These are phyloP conservation scores for Rhynchotus rufescens DNA, from an alignment of 2,797 vertebrate genomes.

Conservation along the genomic window DNA sequence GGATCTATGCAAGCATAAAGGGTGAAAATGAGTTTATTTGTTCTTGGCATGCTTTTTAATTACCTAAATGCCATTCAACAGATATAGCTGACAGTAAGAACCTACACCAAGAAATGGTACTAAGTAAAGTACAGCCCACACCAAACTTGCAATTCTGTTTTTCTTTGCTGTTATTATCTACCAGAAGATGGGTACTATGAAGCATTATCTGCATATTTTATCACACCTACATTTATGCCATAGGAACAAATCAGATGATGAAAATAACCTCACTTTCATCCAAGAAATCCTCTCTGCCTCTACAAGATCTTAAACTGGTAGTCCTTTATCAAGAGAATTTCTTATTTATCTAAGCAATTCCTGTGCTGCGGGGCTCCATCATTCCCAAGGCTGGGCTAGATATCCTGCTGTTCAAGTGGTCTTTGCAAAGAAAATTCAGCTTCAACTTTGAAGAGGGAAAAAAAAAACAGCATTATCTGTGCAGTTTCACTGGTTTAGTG, in stretches of 20 bases:
- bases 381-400: background rate
- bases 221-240: constrained; percentile 19
- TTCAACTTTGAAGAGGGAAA: background rate
- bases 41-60: background rate
- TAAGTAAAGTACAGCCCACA: background rate
- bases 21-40: background rate
- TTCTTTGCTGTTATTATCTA: constrained; percentile 16
- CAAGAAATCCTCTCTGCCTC: background rate
- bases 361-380: background rate
- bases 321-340: constrained; percentile 2
- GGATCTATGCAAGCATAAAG: background rate
- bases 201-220: constrained; percentile 47
- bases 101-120: background rate
- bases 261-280: constrained; percentile 33
- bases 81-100: background rate
- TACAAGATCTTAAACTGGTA: background rate
- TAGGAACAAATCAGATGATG: background rate
- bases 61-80: background rate
- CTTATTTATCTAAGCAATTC: constrained; percentile 27
- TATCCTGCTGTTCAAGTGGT: background rate
- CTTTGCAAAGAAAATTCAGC: background rate
- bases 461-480: background rate
- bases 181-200: constrained; percentile 48
- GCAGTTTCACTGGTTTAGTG: background rate
- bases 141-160: background rate